Evolutionary conservation across 2,113 vertebrate species (phyloP).

Genomic region (Pollimyrus isidori): DNA sequence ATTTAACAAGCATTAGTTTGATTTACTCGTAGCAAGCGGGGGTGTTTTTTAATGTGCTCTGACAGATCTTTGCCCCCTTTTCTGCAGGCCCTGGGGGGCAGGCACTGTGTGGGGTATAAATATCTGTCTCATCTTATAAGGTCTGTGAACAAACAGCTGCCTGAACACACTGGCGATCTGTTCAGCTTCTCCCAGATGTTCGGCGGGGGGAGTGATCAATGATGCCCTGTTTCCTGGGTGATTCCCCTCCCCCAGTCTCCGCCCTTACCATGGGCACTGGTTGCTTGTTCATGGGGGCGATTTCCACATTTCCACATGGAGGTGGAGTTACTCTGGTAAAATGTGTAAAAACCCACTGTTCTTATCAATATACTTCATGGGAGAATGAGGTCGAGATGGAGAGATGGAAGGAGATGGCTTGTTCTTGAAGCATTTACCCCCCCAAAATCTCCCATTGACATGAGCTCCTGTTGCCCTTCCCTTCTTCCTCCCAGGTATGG

Average conservation of each 20-base stretch:
- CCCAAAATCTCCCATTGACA: conserved; percentile 17
- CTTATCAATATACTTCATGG: not conserved
- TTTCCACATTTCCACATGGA: not conserved
- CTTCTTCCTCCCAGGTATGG: not conserved
- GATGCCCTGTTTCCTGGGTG: conserved; percentile 13
- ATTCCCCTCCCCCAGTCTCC: not conserved
- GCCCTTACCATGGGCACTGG: not conserved
- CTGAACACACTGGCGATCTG: not conserved
- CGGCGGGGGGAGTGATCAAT: not conserved
- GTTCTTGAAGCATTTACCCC: not conserved
- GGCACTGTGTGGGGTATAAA: not conserved
- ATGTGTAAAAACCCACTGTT: not conserved
- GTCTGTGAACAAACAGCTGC: not conserved
- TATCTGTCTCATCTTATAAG: not conserved
- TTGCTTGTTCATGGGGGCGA: not conserved
- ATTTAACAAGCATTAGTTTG: not conserved
- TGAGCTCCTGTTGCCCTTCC: conserved; percentile 25
- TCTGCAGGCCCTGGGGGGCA: not conserved
- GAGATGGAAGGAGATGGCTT: not conserved
- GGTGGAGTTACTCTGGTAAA: not conserved
- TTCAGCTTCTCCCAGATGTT: conserved; percentile 5
- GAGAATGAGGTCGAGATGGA: conserved; percentile 13
- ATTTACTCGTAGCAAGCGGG: not conserved
- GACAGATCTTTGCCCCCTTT: not conserved
- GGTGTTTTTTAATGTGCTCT: not conserved